phyloP scores from a whole-genome alignment of 1,140 invertebrate genomes.

The Cylas formicarius region DNA sequence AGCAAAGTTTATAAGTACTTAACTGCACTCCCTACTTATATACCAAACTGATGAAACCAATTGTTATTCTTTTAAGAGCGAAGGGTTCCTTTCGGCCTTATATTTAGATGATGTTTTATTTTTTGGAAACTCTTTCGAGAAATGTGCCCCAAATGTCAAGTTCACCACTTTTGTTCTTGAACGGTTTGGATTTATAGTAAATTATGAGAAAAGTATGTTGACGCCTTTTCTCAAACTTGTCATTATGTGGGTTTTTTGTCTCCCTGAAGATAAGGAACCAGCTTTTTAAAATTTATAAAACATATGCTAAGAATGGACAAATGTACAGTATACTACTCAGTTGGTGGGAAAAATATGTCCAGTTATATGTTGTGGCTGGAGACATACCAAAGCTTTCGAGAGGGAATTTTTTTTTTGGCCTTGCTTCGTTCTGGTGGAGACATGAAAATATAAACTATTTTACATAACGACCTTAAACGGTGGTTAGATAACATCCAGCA shows the following conservation, averaged over 20 bases:
- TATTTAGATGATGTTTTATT: conserved; percentile 35
- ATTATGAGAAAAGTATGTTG: conserved; percentile 25
- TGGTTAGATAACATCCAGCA: no score
- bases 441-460: no score
- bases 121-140: conserved; percentile 17
- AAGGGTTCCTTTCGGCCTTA: conserved; percentile 23
- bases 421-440: no score
- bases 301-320: no score
- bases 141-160: conserved; percentile 5
- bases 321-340: no score
- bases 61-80: conserved; percentile 18
- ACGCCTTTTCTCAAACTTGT: conserved; percentile 15
- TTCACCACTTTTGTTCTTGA: conserved; percentile 7
- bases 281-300: no score
- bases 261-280: no score
- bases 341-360: no score
- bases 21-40: conserved; percentile 27
- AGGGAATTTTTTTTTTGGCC: no score
- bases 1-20: conserved; percentile 5
- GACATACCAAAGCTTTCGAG: conserved; percentile 28
- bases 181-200: conserved; percentile 21
- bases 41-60: conserved; percentile 23
- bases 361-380: conserved; percentile 22
- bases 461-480: no score
- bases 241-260: conserved; percentile 29